A percentile compares a stretch with the other conserved stretches of the same genome.
phyloP scores from a whole-genome alignment of 2,888 invertebrate species.

The Branchipolynoe longqiensis region DNA sequence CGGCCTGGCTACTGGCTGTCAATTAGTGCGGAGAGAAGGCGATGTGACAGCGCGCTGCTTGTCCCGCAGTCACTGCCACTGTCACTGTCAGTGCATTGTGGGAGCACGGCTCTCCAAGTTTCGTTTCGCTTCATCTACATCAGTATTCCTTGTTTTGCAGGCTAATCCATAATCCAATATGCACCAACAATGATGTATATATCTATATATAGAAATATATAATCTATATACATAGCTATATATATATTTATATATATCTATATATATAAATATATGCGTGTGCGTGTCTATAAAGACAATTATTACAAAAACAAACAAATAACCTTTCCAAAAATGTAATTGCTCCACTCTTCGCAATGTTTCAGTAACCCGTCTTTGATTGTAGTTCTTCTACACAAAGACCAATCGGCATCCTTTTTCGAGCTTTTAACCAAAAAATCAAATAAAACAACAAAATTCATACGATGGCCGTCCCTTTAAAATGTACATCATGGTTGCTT shows the following conservation, averaged over 20 bases:
- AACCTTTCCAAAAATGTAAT: conserved; percentile 25
- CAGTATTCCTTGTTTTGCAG: conserved; percentile 12
- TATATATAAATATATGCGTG: too few species aligned
- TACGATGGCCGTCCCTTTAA: conserved; percentile 36
- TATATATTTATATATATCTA: too few species aligned
- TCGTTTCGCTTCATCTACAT: conserved; percentile 5
- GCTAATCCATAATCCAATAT: conserved; percentile 48
- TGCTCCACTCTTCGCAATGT: conserved; percentile 1
- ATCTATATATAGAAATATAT: too few species aligned
- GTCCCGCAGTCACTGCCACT: neutral
- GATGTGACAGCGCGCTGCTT: neutral
- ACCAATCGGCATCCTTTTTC: neutral
- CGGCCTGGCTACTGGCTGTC: conserved; percentile 30
- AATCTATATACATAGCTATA: too few species aligned
- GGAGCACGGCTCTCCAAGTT: neutral
- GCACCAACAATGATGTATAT: conserved; percentile 33
- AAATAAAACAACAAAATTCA: conserved; percentile 33
- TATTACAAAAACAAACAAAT: conserved; percentile 43
- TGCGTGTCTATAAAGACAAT: conserved; percentile 27
- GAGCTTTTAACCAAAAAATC: neutral
- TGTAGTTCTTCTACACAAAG: conserved; percentile 36
- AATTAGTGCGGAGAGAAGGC: conserved; percentile 6
- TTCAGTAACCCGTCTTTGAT: conserved; percentile 13
- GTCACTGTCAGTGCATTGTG: neutral
- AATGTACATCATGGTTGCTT: conserved; percentile 41